Evolutionary conservation across 2,888 invertebrate genomes (phyloP), one percentile per base, ranked within the genome.

Genomic region (Tinea pellionella): DNA sequence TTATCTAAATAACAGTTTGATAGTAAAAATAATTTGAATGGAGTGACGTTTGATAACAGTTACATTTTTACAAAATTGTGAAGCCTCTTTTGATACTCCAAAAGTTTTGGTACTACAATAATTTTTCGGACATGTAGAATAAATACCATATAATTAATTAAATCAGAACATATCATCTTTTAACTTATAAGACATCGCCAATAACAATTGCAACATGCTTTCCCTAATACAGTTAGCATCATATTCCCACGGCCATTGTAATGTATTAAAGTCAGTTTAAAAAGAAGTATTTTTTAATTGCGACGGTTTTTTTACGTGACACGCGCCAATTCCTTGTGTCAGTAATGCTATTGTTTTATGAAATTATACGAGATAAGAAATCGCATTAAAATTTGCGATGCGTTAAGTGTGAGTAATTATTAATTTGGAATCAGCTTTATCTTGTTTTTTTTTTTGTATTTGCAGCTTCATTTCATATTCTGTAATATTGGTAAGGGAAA

Each of bases 311-410:
- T 47, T 59, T 59, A 15, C 47, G 24, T 43, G 59, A 59, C 59
- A 59, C 59, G 59, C 59, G 59, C 59, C 59, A 43, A 47, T 59
- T 59, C 59, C 57, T 57, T 13, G 16, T 57, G 57, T 32, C 57
- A 57, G 57, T 13, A 30, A 32, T 6, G 32, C 57, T 13, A 57
- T 57, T 57, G 57, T 57, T 15, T 57, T 57, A 57, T 57, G 57
- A 57, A 57, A 32, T 57, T 32, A 57, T 57, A 2, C 16, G 13
- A 57, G 57, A 57, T 57, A 57, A 57, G 32, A 32, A 32, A 55
- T 32, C 57, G 7, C 32, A 57, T 57, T 32, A 57, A 57, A 57
- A 57, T 15, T 57, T 32, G 57, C 32, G 32, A 57, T 57, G 57
- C 57, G 57, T 57, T 57, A 30, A 57, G 32, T 57, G 32, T 57